phyloP scores from a whole-genome alignment of 2,888 invertebrate genomes.

The Amphimallon solstitiale region DNA sequence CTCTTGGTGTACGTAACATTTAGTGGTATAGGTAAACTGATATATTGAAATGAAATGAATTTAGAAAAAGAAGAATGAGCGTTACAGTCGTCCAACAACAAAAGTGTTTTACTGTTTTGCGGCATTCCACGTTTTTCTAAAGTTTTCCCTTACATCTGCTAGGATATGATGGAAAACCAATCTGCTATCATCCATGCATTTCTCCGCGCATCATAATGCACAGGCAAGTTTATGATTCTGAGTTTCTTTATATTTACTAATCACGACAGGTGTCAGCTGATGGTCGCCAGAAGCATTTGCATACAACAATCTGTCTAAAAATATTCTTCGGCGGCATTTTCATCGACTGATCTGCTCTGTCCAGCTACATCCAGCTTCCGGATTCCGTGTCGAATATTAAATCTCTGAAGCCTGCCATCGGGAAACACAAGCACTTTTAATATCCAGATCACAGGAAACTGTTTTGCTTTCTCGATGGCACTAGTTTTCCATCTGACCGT shows the following conservation, averaged over 20 bases:
- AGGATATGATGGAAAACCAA: not conserved
- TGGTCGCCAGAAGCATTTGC: conserved; percentile 4
- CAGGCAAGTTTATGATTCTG: not conserved
- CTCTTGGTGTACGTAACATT: too few relatives aligned
- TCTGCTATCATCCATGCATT: conserved; percentile 1
- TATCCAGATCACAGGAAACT: not conserved
- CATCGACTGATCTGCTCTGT: conserved; percentile 1
- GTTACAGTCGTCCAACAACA: not conserved
- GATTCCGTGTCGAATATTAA: conserved; percentile 40
- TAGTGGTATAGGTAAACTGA: not conserved
- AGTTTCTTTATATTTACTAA: not conserved
- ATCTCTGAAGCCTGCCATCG: not conserved
- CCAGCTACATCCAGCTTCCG: conserved; percentile 44
- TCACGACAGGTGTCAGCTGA: conserved; percentile 1
- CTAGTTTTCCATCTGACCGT: not conserved
- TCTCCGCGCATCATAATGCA: not conserved
- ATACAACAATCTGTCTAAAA: conserved; percentile 5
- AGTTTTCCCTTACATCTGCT: not conserved
- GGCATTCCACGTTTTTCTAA: conserved; percentile 1
- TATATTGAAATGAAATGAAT: not conserved
- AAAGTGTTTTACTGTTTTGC: not conserved
- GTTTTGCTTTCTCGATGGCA: not conserved
- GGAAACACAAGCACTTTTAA: not conserved
- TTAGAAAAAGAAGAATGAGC: not conserved
- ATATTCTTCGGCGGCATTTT: conserved; percentile 5